phyloP scores from a whole-genome alignment of 2,888 invertebrate genomes.

The Girardia tigrina region DNA sequence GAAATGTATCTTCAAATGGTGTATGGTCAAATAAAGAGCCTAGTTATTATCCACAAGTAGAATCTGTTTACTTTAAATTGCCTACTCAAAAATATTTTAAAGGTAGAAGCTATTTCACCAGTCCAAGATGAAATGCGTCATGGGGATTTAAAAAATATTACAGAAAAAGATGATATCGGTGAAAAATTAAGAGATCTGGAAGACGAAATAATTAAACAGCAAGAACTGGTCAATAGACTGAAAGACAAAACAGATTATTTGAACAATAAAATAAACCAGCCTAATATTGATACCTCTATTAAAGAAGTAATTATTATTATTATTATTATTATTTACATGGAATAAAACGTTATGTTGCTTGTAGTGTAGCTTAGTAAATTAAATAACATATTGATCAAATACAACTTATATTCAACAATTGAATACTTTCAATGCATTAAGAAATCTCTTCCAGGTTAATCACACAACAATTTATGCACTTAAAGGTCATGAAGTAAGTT shows the following conservation, averaged over 20 bases:
- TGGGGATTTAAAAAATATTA: background rate
- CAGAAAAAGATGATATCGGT: constrained; percentile 35
- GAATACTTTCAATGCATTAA: too few species aligned
- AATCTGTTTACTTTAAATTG: too few species aligned
- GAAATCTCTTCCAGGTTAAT: too few species aligned
- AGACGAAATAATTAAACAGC: constrained; percentile 31
- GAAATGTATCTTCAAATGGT: background rate
- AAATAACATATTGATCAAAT: too few species aligned
- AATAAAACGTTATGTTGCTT: too few species aligned
- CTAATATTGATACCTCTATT: background rate
- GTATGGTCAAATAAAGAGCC: background rate
- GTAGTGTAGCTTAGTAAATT: too few species aligned
- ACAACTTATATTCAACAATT: too few species aligned
- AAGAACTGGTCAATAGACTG: constrained; percentile 24
- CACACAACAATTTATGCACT: too few species aligned
- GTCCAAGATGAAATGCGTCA: constrained; percentile 5
- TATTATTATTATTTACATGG: too few species aligned
- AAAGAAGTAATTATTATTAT: background rate
- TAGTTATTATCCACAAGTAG: background rate
- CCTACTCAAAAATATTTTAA: background rate
- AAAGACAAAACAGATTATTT: background rate
- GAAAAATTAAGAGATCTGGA: constrained; percentile 32
- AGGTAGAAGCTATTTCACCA: background rate
- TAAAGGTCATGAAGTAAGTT: too few species aligned
- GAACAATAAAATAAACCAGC: constrained; percentile 14